These are phyloP conservation scores for Polyommatus icarus DNA, from an alignment of 2,888 invertebrate genomes.

Conservation along the genomic window DNA sequence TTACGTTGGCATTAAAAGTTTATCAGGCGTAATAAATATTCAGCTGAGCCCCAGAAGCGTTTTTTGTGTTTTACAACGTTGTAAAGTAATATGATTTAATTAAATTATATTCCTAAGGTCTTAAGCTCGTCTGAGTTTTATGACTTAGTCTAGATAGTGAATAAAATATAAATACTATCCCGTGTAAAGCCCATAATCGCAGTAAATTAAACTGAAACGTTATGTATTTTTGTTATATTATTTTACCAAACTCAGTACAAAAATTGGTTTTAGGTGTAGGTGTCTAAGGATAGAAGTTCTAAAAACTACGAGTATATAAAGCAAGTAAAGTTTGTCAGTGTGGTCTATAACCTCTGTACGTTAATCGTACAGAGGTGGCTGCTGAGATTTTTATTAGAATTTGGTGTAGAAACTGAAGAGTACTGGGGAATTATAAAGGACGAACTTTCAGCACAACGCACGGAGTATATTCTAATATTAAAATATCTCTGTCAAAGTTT, in stretches of 20 bases:
- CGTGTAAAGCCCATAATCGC: neutral
- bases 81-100: slow-evolving; percentile 6
- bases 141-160: neutral
- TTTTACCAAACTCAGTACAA: neutral
- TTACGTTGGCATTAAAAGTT: slow-evolving; percentile 23
- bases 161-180: neutral
- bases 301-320: no score
- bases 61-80: slow-evolving; percentile 27
- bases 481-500: no score
- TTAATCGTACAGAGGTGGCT: no score
- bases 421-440: neutral
- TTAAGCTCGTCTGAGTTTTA: slow-evolving; percentile 8
- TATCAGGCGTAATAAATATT: slow-evolving; percentile 26
- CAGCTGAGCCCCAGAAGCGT: neutral
- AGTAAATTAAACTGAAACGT: neutral
- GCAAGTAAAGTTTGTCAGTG: no score
- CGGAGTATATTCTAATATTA: no score
- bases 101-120: slow-evolving; percentile 18
- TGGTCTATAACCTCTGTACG: no score
- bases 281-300: no score
- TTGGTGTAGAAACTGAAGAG: neutral
- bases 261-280: no score
- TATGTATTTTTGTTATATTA: neutral
- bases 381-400: neutral
- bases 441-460: no score